Base-by-base conservation (phyloP, 2,113 vertebrate genomes). In the Tupaia chinensis region DNA sequence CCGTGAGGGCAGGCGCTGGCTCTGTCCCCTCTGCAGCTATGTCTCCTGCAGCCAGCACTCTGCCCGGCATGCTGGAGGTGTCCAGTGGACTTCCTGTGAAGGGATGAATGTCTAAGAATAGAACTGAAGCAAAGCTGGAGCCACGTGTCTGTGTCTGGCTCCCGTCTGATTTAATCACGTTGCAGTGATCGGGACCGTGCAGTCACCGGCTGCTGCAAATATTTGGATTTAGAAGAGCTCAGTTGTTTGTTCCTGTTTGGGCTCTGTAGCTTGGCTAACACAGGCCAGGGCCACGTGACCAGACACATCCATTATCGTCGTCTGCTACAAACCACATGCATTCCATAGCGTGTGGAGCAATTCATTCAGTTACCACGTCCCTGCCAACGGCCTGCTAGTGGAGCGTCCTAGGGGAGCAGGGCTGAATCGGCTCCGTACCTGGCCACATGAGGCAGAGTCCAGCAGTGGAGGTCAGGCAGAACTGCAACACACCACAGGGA, bases 201-300 rank as follows among this genome's bases (percentile, higher is more conserved):
- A 34, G 56, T 61, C 78, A 79, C 54, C 70, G 89, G 82, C 87
- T 94, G 32, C 22, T 68, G 73, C 76, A 92, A 92, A 93, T 73
- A 73, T 87, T 69, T 97, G 87, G 66, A 34, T 80, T 69, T 77
- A 85, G 63, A 93, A 84, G 66, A 93, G 66, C 78, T 91, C 79
- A 32, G 72, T 56, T 86, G 96, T 94, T 94, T 91, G 83, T 93
- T 94, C 87, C 92, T 91, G 93, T 97, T 84, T 95, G 96, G 74
- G 61, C 93, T 94, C 78, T 72, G 78, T 20, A 84, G 89, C 93
- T 80, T 80, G 83, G 89, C 83, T 87, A 81, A 78, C 53, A 72
- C 8, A 61, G 81, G 87, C 63, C 32, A 60, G 54, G 91, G 85
- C 77, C 96, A 94, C 1, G 13, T 92, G 94, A 82, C 78, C 8